Evolutionary conservation across 1,140 invertebrate species (phyloP).

Genomic region (Diorhabda sublineata): DNA sequence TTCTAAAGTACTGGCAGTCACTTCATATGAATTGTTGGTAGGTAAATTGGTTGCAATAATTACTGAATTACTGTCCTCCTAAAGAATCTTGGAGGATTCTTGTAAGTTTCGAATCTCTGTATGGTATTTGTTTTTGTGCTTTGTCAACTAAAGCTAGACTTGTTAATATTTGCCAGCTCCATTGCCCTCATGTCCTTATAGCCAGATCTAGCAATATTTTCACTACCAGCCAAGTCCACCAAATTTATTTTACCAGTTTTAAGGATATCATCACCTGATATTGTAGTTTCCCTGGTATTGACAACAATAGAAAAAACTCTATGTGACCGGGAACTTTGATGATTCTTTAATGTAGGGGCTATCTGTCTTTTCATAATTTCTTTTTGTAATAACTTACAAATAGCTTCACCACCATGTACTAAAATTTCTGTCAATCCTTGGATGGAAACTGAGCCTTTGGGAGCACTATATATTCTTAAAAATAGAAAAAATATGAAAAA

Average conservation of each 20-base stretch:
- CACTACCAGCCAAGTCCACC: constrained; percentile 94
- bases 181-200: constrained; percentile 84
- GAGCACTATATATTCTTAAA: no score
- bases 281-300: constrained; percentile 85
- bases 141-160: constrained; percentile 75
- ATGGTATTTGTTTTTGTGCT: constrained; percentile 29
- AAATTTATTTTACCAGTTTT: constrained; percentile 96
- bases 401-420: no score
- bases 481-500: no score
- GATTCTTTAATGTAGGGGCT: constrained; percentile 92
- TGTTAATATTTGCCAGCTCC: constrained; percentile 96
- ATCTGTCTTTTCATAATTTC: constrained; percentile 86
- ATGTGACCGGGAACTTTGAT: constrained; percentile 90
- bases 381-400: constrained; percentile 80
- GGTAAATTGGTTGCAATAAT: constrained; percentile 83
- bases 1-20: constrained; percentile 92
- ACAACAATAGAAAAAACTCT: constrained; percentile 95
- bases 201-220: constrained; percentile 93
- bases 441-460: no score
- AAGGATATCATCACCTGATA: constrained; percentile 86
- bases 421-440: no score
- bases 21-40: constrained; percentile 80
- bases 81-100: constrained; percentile 91
- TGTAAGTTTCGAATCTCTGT: constrained; percentile 87
- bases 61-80: constrained; percentile 94